These are phyloP conservation scores for Sminthurinus aureus DNA, from an alignment of 2,888 invertebrate genomes.

Conservation along the genomic window DNA sequence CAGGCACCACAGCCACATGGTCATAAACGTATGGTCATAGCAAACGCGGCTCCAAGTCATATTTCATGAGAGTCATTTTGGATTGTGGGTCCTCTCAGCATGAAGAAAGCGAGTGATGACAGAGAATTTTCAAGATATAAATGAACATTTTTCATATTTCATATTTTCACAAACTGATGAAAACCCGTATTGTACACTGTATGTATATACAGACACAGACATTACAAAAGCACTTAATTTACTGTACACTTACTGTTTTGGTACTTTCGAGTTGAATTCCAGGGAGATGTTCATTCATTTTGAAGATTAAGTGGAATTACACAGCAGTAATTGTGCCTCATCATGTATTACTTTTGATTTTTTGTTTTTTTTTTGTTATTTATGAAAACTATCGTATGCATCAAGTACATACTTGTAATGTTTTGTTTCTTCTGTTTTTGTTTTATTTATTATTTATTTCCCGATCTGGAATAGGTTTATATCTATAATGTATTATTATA, in stretches of 20 bases:
- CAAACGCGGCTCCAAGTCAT: slow-evolving; percentile 18
- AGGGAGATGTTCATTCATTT: slow-evolving; percentile 10
- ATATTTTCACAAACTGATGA: slow-evolving; percentile 22
- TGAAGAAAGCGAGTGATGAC: slow-evolving; percentile 21
- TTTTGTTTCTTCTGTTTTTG: background rate
- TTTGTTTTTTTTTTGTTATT: background rate
- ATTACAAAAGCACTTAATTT: no score
- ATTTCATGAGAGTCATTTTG: slow-evolving; percentile 12
- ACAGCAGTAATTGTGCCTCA: background rate
- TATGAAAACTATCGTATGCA: no score
- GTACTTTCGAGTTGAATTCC: background rate
- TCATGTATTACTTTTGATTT: background rate
- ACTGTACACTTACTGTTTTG: background rate
- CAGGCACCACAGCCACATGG: background rate
- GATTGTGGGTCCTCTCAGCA: slow-evolving; percentile 7
- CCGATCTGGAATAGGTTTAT: no score
- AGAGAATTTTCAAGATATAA: slow-evolving; percentile 20
- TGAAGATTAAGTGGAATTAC: background rate
- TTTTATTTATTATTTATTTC: background rate
- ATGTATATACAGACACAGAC: background rate
- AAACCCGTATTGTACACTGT: background rate
- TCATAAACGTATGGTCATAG: slow-evolving; percentile 7
- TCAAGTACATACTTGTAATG: background rate
- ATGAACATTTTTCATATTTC: slow-evolving; percentile 23
- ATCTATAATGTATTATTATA: no score